Percentiles rank a stretch among this genome's conserved stretches.
phyloP scores from a whole-genome alignment of 2,888 invertebrate species.

The Archaeoteleia sp. region DNA sequence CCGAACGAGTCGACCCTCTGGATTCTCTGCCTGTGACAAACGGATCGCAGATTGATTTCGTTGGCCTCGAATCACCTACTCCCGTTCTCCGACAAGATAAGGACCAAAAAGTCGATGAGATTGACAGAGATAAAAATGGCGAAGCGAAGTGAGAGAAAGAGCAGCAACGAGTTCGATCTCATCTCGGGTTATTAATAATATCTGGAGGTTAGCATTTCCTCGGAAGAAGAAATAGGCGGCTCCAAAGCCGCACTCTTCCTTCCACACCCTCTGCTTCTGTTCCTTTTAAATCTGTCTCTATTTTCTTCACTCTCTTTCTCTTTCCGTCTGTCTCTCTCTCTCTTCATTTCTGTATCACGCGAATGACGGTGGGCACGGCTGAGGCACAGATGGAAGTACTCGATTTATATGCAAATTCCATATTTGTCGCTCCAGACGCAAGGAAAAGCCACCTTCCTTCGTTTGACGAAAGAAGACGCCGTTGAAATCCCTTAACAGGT shows the following conservation, averaged over 20 bases:
- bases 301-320: slow-evolving; percentile 18
- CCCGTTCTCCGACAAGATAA: slow-evolving; percentile 24
- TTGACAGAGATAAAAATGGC: slow-evolving; percentile 28
- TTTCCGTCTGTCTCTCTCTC: slow-evolving; percentile 50
- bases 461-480: slow-evolving; percentile 61
- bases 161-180: slow-evolving; percentile 68
- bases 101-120: slow-evolving; percentile 18
- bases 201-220: slow-evolving; percentile 73
- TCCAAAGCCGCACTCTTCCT: slow-evolving; percentile 30
- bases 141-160: slow-evolving; percentile 38
- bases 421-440: slow-evolving; percentile 77
- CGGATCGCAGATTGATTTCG: slow-evolving; percentile 72
- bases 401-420: slow-evolving; percentile 82
- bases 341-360: slow-evolving; percentile 74
- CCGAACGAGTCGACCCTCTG: slow-evolving; percentile 43
- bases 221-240: slow-evolving; percentile 66
- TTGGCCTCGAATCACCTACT: slow-evolving; percentile 57
- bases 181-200: slow-evolving; percentile 74
- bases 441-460: slow-evolving; percentile 57
- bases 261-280: slow-evolving; percentile 19
- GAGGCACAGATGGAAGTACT: slow-evolving; percentile 80
- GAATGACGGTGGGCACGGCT: slow-evolving; percentile 57
- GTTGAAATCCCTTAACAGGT: slow-evolving; percentile 40
- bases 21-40: slow-evolving; percentile 56
- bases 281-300: slow-evolving; percentile 10